These are phyloP conservation scores for Ploceus nigricollis DNA, from an alignment of 2,113 vertebrate genomes.

Conservation along the genomic window DNA sequence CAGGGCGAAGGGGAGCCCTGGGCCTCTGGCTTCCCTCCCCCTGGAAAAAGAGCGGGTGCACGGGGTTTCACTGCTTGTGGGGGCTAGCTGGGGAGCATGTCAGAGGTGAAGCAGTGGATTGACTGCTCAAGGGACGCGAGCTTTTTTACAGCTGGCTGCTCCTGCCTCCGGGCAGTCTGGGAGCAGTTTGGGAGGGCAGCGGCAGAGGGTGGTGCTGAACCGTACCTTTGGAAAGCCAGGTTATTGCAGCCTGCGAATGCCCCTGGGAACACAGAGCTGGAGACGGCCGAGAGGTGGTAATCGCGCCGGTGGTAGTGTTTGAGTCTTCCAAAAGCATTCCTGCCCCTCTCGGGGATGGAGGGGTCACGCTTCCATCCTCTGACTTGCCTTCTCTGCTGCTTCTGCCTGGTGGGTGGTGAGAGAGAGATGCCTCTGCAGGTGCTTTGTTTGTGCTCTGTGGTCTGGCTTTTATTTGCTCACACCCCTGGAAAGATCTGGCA, in stretches of 20 bases:
- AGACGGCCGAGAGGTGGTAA: constrained; percentile 12
- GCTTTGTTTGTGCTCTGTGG: neutral
- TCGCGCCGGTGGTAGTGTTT: neutral
- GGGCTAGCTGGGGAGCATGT: rapidly evolving
- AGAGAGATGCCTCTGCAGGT: neutral
- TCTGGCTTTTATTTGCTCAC: neutral
- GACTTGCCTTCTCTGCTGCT: neutral
- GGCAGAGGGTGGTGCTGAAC: neutral
- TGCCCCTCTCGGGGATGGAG: neutral
- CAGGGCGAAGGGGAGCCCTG: neutral
- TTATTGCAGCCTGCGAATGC: constrained; percentile 6
- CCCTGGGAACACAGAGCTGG: neutral
- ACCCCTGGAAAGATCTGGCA: neutral
- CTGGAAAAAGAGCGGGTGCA: neutral
- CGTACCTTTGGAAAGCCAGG: constrained; percentile 44
- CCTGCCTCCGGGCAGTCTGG: neutral
- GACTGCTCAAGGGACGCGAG: rapidly evolving
- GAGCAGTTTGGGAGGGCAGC: neutral
- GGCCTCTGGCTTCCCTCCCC: neutral
- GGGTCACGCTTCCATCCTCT: neutral
- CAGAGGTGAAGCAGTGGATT: neutral
- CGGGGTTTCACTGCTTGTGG: neutral
- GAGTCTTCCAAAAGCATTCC: neutral
- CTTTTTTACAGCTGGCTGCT: neutral
- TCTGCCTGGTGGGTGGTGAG: neutral